Evolutionary conservation across 2,888 invertebrate genomes (phyloP), one percentile per base, ranked within the genome.

Genomic region (Lepidonotus clava): DNA sequence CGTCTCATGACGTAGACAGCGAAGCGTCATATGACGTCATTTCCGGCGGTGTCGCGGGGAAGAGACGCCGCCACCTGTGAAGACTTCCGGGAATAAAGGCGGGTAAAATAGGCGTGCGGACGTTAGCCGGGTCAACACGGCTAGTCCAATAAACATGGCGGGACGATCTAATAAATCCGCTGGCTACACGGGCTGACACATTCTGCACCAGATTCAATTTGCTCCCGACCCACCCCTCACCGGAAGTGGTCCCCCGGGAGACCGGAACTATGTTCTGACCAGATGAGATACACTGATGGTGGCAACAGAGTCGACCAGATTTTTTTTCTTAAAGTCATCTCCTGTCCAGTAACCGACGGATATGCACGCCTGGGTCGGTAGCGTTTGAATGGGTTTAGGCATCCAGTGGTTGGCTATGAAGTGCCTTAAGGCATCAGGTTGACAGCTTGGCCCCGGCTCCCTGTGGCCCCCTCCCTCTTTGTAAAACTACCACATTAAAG

Each of bases 171-270:
- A 61, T 61, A 61, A 61, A 61, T 61, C 61, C 61, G 24, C 61
- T 32, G 24, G 28, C 61, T 24, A n/a, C 24, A 18, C 28, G 11
- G 61, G 61, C 28, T 18, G 61, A 61, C 61, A 61, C 24, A 61
- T 61, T 61, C 61, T 61, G 61, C n/a, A n/a, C 61, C 61, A 61
- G 61, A 61, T 61, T 61, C 61, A 61, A 61, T 61, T 61, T 61
- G 28, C 28, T 14, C 24, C 28, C 4, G 24, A 32, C 28, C 61
- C 28, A 61, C 28, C 61, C 28, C 11, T 32, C 28, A 32, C 24
- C 24, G 28, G 61, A 61, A 61, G 24, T 61, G 61, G 61, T 32
- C 61, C 28, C 61, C 61, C 24, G 24, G 61, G 61, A 61, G 24
- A 61, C 61, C 28, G 61, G 61, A 61, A 61, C 28, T 61, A 61